Evolutionary conservation across 1,140 invertebrate genomes (phyloP), one percentile per base, ranked within the genome.

Genomic region (Bombus sibiricus): DNA sequence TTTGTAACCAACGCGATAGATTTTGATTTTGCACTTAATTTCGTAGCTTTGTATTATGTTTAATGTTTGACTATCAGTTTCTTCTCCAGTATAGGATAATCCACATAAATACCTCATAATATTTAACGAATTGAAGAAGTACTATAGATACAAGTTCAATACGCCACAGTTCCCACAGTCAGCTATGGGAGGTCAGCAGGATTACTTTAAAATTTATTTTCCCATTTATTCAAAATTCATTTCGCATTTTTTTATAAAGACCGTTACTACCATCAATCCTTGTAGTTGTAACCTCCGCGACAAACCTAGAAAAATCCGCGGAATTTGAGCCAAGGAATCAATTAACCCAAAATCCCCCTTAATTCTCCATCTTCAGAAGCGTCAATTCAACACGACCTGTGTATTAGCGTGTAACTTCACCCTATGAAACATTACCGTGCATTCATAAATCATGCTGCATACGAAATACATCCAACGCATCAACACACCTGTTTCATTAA

Each of bases 391-490:
- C 71, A 41, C 71, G 71, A 73, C 41, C 47, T 53, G 39, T 47
- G 41, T 41, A 73, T 41, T 73, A 47, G n/a, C 41, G 43, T 74
- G n/a, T 32, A 74, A 53, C 41, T 74, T 69, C 68, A 69, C 37
- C 22, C 37, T 28, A n/a, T 12, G 43, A 74, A 32, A n/a, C n/a
- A 74, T 74, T 74, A 74, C 18, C n/a, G 41, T 25, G n/a, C 43
- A 34, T 47, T 74, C 72, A 53, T 74, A 74, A 74, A 74, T 74
- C 72, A 74, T 47, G 12, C n/a, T n/a, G 72, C 18, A 47, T 74
- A 74, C 72, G 41, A 34, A 74, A 74, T 74, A 32, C 72, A 47
- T 22, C 43, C 43, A 32, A 74, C 41, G 41, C 72, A 13, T 74
- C 43, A 53, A 74, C 72, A 74, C 41, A 34, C 41, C 28, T 47